Evolutionary conservation across 2,113 vertebrate species (phyloP).

Genomic region (Protomyctophum bolini): DNA sequence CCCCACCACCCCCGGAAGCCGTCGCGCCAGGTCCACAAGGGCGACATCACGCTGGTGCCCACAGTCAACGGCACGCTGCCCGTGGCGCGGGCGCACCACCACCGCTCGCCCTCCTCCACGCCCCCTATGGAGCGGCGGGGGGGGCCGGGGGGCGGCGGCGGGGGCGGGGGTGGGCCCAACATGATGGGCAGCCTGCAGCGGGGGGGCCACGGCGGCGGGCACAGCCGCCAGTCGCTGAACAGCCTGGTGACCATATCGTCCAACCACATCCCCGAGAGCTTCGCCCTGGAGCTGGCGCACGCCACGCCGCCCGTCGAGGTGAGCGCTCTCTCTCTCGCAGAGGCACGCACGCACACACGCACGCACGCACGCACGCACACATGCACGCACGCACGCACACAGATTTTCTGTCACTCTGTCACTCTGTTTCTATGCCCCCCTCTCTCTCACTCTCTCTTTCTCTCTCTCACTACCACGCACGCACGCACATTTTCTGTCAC

Average conservation of each 20-base stretch:
- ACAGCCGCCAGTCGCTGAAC: constrained; percentile 96
- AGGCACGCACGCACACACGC: constrained; percentile 82
- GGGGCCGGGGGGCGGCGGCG: constrained; percentile 43
- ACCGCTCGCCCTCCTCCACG: constrained; percentile 88
- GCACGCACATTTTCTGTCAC: background rate
- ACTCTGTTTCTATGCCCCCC: background rate
- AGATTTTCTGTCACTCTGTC: no score
- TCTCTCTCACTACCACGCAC: constrained; percentile 5
- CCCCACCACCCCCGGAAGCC: constrained; percentile 95
- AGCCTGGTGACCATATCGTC: constrained; percentile 98
- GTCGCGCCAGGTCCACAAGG: constrained; percentile 95
- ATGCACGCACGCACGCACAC: constrained; percentile 2
- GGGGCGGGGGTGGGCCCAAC: no score
- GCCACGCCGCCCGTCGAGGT: constrained; percentile 97
- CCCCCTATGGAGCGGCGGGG: constrained; percentile 85
- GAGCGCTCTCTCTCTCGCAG: constrained; percentile 67
- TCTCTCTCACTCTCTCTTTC: constrained; percentile 1
- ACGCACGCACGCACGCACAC: constrained; percentile 15
- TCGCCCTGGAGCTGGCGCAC: constrained; percentile 93
- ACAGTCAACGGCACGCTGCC: constrained; percentile 93
- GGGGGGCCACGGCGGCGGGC: constrained; percentile 26
- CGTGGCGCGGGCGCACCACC: constrained; percentile 91
- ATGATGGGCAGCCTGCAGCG: no score
- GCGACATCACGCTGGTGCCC: constrained; percentile 94
- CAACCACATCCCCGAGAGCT: constrained; percentile 96